phyloP scores from a whole-genome alignment of 35 echinoderm and acorn worm genomes.

The Acanthaster planci region DNA sequence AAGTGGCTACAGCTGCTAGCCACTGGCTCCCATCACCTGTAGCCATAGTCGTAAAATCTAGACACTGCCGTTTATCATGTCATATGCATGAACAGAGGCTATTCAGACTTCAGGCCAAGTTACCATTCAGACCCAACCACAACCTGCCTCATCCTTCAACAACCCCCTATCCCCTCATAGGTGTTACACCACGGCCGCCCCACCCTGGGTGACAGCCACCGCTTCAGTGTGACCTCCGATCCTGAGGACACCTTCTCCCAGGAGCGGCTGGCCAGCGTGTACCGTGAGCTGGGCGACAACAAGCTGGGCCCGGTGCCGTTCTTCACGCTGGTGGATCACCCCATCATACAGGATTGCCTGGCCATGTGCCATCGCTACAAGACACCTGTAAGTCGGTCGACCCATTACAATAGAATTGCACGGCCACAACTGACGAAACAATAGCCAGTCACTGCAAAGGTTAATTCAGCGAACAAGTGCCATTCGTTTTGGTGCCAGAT shows the following conservation, averaged over 20 bases:
- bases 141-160: neutral
- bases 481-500: no score
- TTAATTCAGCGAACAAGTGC: no score
- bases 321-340: constrained; percentile 83
- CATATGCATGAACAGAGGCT: no score
- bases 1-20: neutral
- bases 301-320: constrained; percentile 77
- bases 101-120: no score
- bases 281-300: constrained; percentile 83
- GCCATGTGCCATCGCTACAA: constrained; percentile 79
- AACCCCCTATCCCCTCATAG: constrained; percentile 22
- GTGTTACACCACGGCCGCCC: constrained; percentile 94
- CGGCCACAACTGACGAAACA: no score
- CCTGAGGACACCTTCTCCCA: constrained; percentile 94
- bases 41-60: no score
- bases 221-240: constrained; percentile 96
- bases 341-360: constrained; percentile 93
- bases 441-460: no score
- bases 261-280: constrained; percentile 90
- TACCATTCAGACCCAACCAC: neutral
- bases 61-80: no score
- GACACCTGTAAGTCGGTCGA: constrained; percentile 61
- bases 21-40: no score
- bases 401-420: no score
- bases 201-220: constrained; percentile 90